These are phyloP conservation scores for Pseudomugil tenellus DNA, from an alignment of 2,797 vertebrate genomes.

Conservation along the genomic window DNA sequence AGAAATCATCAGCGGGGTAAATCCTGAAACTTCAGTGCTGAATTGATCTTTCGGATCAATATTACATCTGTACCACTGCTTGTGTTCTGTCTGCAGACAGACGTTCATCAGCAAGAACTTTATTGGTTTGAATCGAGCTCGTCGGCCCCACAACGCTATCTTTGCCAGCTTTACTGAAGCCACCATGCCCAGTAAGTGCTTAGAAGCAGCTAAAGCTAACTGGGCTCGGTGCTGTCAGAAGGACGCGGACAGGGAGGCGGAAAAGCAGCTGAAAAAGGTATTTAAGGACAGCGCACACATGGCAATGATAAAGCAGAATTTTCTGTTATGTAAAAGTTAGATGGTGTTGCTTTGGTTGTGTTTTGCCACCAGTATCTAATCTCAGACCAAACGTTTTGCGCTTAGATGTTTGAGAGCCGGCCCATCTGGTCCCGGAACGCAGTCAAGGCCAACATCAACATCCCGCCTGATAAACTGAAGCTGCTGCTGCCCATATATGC, in stretches of 20 bases:
- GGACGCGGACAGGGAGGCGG: slow-evolving; percentile 74
- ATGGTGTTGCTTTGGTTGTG: background rate
- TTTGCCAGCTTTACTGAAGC: slow-evolving; percentile 88
- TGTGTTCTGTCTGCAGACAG: slow-evolving; percentile 64
- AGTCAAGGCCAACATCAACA: slow-evolving; percentile 90
- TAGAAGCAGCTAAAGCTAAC: slow-evolving; percentile 84
- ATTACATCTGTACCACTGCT: background rate
- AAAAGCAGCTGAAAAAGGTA: slow-evolving; percentile 84
- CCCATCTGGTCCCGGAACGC: slow-evolving; percentile 96
- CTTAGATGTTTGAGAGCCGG: slow-evolving; percentile 89
- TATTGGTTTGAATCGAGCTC: slow-evolving; percentile 86
- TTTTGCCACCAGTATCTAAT: slow-evolving; percentile 44
- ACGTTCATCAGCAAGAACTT: slow-evolving; percentile 80
- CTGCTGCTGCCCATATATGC: slow-evolving; percentile 89
- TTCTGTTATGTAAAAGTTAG: background rate
- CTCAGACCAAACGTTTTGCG: slow-evolving; percentile 40
- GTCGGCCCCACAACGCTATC: slow-evolving; percentile 90
- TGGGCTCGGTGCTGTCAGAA: slow-evolving; percentile 84
- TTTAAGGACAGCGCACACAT: background rate
- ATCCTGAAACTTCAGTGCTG: background rate
- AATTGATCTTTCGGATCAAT: background rate
- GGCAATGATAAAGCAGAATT: background rate
- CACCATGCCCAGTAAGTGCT: slow-evolving; percentile 75
- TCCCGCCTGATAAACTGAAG: slow-evolving; percentile 97
- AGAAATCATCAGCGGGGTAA: slow-evolving; percentile 74